Conservation (phyloP, 2,113 vertebrate species). For the Neolamprologus tretocephalus region DNA sequence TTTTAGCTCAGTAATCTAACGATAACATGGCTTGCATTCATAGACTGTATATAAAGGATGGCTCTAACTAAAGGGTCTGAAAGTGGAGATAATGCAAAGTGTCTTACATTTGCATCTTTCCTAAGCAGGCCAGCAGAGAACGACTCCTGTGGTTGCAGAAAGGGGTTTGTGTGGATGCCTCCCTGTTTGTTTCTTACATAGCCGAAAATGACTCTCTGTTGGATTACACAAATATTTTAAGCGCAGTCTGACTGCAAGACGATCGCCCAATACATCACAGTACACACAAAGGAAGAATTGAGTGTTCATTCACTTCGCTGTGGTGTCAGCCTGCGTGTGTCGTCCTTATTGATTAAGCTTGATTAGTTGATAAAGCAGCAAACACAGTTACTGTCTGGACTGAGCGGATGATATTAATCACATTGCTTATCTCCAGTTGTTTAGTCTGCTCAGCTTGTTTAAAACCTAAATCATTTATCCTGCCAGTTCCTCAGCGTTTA, state of each 20-base stretch:
- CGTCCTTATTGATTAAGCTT: background rate
- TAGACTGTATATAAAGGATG: background rate
- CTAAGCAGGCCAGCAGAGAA: background rate
- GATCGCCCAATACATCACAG: background rate
- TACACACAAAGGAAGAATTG: background rate
- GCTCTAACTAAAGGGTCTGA: background rate
- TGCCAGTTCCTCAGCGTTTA: background rate
- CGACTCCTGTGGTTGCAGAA: background rate
- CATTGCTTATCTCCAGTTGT: background rate
- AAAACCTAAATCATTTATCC: background rate
- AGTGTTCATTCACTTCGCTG: background rate
- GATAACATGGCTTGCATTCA: background rate
- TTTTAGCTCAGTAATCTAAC: accelerated
- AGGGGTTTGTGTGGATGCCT: background rate
- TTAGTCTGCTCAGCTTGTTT: background rate
- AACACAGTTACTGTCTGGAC: background rate
- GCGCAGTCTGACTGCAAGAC: no score
- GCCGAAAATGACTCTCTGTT: background rate
- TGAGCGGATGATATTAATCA: background rate
- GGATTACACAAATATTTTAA: background rate
- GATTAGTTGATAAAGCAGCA: background rate
- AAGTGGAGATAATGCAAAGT: background rate
- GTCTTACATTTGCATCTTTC: background rate
- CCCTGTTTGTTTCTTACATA: background rate
- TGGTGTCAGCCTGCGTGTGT: background rate